Percentiles rank a stretch among this genome's conserved stretches.
These are phyloP conservation scores for Empidonax traillii DNA, from an alignment of 2,113 vertebrate species.

Conservation along the genomic window DNA sequence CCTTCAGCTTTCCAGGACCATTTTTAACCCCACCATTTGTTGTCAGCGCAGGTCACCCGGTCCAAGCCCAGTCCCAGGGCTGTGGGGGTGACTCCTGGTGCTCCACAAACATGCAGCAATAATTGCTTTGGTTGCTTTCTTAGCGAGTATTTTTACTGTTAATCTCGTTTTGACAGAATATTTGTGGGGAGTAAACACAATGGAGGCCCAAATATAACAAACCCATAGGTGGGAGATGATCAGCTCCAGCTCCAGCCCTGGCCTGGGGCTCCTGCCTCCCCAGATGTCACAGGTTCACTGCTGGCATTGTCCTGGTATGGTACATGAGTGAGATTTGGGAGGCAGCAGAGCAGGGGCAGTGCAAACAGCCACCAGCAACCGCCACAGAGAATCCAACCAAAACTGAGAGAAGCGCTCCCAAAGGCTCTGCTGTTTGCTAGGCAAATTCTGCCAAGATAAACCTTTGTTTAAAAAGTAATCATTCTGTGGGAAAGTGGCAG, in stretches of 20 bases:
- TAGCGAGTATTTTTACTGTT: neutral
- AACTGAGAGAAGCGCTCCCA: neutral
- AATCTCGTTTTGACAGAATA: neutral
- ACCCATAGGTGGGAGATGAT: neutral
- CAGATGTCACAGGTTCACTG: neutral
- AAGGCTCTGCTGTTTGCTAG: neutral
- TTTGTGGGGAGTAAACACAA: neutral
- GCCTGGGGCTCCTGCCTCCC: neutral
- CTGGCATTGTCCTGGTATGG: accelerated
- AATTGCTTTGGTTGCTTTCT: neutral
- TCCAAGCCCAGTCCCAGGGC: neutral
- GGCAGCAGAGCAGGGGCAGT: neutral
- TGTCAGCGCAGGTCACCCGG: neutral
- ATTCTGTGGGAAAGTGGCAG: neutral
- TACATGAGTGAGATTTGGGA: neutral
- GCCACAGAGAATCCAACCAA: no score
- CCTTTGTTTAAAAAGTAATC: neutral
- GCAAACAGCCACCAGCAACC: neutral
- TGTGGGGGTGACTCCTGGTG: neutral
- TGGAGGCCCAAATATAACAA: neutral
- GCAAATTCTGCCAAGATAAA: neutral
- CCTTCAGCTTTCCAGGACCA: neutral
- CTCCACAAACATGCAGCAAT: neutral
- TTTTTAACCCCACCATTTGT: neutral
- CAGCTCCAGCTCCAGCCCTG: neutral